These are phyloP conservation scores for Polyodon spathula DNA, from an alignment of 2,113 vertebrate genomes.

Conservation along the genomic window DNA sequence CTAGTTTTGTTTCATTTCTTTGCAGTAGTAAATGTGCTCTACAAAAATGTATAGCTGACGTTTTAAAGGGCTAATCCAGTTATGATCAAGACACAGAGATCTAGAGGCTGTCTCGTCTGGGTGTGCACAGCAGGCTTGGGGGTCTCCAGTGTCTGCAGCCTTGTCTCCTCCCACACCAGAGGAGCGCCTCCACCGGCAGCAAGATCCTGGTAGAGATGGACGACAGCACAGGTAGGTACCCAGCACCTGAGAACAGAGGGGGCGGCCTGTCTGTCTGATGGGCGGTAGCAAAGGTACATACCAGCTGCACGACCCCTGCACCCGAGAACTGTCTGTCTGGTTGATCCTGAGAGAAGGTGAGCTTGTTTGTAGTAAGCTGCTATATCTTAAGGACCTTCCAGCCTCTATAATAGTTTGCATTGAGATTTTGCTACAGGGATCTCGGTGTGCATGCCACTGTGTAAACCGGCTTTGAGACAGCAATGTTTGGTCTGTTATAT, in stretches of 20 bases:
- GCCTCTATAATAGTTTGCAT: too few relatives aligned
- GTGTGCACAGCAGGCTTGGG: conserved; percentile 28
- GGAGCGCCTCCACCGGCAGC: conserved; percentile 42
- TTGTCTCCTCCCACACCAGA: conserved; percentile 22
- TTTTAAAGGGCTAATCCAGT: too few relatives aligned
- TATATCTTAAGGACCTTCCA: neutral
- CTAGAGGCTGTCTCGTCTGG: conserved; percentile 25
- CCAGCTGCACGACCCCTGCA: neutral
- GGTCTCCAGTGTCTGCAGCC: conserved; percentile 18
- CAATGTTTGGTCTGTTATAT: too few relatives aligned
- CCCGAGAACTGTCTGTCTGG: neutral
- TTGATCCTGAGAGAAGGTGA: neutral
- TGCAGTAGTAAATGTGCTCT: too few relatives aligned
- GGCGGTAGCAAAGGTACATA: neutral
- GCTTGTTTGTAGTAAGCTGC: neutral
- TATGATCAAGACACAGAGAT: too few relatives aligned
- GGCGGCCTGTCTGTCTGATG: neutral
- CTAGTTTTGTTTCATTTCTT: too few relatives aligned
- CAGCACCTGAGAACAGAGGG: neutral
- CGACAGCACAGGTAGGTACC: conserved; percentile 51
- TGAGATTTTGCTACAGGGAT: too few relatives aligned
- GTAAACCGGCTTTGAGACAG: too few relatives aligned
- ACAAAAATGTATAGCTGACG: too few relatives aligned
- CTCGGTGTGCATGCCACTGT: too few relatives aligned
- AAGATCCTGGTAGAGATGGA: conserved; percentile 65